Percentiles rank a stretch among this genome's conserved stretches.
These are phyloP conservation scores for Pteronura brasiliensis DNA, from an alignment of 2,113 vertebrate species.

Conservation along the genomic window DNA sequence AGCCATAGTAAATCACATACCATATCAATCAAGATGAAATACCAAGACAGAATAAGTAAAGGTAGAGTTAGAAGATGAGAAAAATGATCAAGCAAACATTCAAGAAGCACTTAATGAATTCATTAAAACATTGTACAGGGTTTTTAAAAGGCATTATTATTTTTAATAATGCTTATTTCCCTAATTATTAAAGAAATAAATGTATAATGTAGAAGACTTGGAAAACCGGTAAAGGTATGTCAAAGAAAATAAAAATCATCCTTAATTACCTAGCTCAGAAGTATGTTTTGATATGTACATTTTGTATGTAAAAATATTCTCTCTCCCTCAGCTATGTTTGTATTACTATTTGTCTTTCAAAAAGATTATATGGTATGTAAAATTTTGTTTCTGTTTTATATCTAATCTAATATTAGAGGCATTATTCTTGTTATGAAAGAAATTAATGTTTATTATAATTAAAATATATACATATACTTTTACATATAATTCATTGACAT, in stretches of 20 bases:
- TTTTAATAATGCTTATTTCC: neutral
- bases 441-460: neutral
- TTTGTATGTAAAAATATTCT: neutral
- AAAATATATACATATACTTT: neutral
- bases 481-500: neutral
- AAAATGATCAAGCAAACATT: neutral
- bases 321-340: neutral
- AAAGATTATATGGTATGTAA: neutral
- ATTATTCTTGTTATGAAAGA: neutral
- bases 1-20: neutral
- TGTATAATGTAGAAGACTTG: neutral
- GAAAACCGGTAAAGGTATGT: neutral
- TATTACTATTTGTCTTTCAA: neutral
- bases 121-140: neutral
- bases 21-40: neutral
- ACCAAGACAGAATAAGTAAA: neutral
- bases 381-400: neutral
- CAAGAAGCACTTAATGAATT: neutral
- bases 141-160: neutral
- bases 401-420: neutral
- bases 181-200: neutral
- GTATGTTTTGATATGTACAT: neutral
- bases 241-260: conserved; percentile 10
- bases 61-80: neutral
- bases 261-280: neutral